phyloP scores from a whole-genome alignment of 2,113 vertebrate species.

The Chelonoidis abingdonii region DNA sequence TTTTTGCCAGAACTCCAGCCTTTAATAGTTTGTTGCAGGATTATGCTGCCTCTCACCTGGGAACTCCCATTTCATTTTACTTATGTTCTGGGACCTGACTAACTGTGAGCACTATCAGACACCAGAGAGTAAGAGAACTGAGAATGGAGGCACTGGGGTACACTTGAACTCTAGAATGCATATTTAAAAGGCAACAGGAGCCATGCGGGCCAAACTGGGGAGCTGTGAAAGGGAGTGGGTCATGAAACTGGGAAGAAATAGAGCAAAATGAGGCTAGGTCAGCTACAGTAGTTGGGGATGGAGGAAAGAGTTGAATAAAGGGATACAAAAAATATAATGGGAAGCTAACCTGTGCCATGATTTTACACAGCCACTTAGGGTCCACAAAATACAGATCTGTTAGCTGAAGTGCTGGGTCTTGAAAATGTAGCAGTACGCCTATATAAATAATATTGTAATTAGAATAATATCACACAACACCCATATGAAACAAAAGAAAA shows the following conservation, averaged over 20 bases:
- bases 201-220: not conserved
- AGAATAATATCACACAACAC: not conserved
- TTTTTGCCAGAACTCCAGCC: not conserved
- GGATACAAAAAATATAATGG: not conserved
- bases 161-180: not conserved
- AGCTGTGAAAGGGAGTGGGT: not conserved
- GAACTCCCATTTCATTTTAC: not conserved
- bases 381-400: conserved; percentile 94
- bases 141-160: not conserved
- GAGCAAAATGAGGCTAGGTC: not conserved
- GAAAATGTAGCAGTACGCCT: conserved; percentile 96
- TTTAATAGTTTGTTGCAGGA: not conserved
- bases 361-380: conserved; percentile 96
- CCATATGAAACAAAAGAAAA: not conserved
- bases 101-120: not conserved
- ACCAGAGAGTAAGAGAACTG: not conserved
- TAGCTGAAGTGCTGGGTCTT: conserved; percentile 93
- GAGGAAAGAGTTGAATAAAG: not conserved
- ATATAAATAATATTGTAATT: conserved; percentile 35
- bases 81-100: accelerated
- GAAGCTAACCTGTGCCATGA: conserved; percentile 91
- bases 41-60: not conserved
- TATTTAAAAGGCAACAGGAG: not conserved
- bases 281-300: not conserved
- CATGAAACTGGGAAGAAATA: not conserved